phyloP scores from a whole-genome alignment of 2,113 vertebrate species.

The Oreochromis spilurus region DNA sequence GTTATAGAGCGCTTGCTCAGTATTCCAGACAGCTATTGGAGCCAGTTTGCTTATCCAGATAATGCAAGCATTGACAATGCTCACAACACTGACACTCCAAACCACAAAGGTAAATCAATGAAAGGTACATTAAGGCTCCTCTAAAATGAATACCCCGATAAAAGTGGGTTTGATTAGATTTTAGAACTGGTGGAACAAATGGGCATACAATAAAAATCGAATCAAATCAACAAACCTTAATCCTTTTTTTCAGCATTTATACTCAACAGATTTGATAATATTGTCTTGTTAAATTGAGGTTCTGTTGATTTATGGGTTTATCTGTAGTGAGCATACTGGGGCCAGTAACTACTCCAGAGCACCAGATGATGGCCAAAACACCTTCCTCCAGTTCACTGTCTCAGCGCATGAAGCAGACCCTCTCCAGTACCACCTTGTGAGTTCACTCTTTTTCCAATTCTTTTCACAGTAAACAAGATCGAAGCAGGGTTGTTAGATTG shows the following conservation, averaged over 20 bases:
- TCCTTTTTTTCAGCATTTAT: neutral
- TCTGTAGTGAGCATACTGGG: constrained; percentile 86
- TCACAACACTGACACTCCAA: constrained; percentile 75
- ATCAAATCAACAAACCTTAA: neutral
- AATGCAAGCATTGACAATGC: constrained; percentile 68
- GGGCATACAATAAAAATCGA: neutral
- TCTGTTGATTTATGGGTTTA: neutral
- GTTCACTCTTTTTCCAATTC: neutral
- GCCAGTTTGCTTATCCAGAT: constrained; percentile 76
- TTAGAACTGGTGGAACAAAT: neutral
- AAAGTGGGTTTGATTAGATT: neutral
- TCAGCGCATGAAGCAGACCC: constrained; percentile 82
- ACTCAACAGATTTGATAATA: neutral
- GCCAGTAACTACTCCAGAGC: constrained; percentile 89
- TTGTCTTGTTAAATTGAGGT: neutral
- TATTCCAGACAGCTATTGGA: constrained; percentile 85
- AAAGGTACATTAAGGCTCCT: neutral
- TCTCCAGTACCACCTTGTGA: constrained; percentile 84
- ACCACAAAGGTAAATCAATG: constrained; percentile 75
- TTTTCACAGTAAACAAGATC: neutral
- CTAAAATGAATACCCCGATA: neutral
- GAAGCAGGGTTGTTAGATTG: neutral
- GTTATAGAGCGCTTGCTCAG: constrained; percentile 83
- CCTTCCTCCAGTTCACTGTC: constrained; percentile 88
- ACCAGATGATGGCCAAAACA: constrained; percentile 82